phyloP scores from a whole-genome alignment of 2,797 vertebrate species.

The Meda fulgida region DNA sequence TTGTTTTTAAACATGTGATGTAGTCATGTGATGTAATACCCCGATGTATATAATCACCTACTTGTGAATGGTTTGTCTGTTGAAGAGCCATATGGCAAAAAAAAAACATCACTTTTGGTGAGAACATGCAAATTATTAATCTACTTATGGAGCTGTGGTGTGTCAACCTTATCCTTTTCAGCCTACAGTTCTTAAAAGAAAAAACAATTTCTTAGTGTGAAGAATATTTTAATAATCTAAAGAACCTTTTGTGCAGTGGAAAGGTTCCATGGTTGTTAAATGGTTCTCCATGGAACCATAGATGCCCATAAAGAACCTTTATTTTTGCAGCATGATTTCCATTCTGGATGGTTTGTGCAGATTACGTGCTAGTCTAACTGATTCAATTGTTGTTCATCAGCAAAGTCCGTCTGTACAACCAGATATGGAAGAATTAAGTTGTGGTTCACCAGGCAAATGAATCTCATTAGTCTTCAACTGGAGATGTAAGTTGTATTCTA shows the following conservation, averaged over 20 bases:
- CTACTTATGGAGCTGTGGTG: neutral
- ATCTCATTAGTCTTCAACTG: neutral
- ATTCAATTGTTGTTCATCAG: neutral
- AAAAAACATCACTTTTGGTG: neutral
- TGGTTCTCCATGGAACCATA: neutral
- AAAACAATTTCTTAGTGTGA: neutral
- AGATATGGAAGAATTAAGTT: neutral
- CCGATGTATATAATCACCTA: neutral
- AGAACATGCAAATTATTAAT: neutral
- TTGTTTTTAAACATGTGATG: neutral
- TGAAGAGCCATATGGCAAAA: neutral
- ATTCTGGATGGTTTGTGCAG: neutral
- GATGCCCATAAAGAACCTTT: neutral
- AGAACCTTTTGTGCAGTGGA: neutral
- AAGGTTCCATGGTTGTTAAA: neutral
- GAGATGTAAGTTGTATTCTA: constrained; percentile 13
- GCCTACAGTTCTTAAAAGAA: neutral
- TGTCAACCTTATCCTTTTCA: neutral
- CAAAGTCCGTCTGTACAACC: neutral
- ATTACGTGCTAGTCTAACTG: neutral
- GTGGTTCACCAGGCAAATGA: neutral
- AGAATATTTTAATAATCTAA: neutral
- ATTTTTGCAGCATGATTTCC: neutral
- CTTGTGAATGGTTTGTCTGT: neutral
- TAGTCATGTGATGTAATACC: neutral